Evolutionary conservation across 2,888 invertebrate species (phyloP).

Genomic region (Sphecodes monilicornis): DNA sequence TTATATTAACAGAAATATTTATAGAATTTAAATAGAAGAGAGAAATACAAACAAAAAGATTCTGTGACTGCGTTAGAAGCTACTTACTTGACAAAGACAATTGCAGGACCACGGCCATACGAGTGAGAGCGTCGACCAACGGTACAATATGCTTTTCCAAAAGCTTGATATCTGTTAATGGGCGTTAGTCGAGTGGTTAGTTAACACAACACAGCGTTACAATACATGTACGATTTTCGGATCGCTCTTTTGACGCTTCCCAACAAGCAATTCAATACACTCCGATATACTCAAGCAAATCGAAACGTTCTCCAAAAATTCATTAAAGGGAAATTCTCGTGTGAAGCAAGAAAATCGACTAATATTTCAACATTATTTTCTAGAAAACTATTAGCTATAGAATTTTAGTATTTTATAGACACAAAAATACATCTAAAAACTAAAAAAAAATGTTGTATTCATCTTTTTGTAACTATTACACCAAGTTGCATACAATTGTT

Average conservation of each 20-base stretch:
- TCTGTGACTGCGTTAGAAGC: neutral
- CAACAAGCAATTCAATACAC: neutral
- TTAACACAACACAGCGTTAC: slow-evolving; percentile 10
- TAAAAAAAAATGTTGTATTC: neutral
- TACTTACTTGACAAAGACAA: slow-evolving; percentile 90
- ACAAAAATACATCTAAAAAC: neutral
- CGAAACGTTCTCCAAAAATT: neutral
- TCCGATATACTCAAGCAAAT: neutral
- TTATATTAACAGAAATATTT: neutral
- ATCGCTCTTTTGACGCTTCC: slow-evolving; percentile 14
- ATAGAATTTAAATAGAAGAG: neutral
- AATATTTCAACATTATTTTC: too few relatives aligned
- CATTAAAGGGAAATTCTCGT: neutral
- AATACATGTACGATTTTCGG: slow-evolving; percentile 5
- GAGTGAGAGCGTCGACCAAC: slow-evolving; percentile 87
- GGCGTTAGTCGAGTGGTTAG: slow-evolving; percentile 69
- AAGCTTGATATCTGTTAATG: slow-evolving; percentile 80
- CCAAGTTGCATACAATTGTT: too few relatives aligned
- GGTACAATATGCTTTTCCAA: slow-evolving; percentile 87
- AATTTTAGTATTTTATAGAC: neutral
- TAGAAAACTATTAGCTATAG: too few relatives aligned
- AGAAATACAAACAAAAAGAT: neutral
- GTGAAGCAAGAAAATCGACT: neutral
- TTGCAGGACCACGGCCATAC: slow-evolving; percentile 88
- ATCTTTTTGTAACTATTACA: too few relatives aligned